A percentile compares a stretch with the other conserved stretches of the same genome.
These are phyloP conservation scores for Solenodon paradoxus DNA, from an alignment of 2,113 vertebrate species.

Conservation along the genomic window DNA sequence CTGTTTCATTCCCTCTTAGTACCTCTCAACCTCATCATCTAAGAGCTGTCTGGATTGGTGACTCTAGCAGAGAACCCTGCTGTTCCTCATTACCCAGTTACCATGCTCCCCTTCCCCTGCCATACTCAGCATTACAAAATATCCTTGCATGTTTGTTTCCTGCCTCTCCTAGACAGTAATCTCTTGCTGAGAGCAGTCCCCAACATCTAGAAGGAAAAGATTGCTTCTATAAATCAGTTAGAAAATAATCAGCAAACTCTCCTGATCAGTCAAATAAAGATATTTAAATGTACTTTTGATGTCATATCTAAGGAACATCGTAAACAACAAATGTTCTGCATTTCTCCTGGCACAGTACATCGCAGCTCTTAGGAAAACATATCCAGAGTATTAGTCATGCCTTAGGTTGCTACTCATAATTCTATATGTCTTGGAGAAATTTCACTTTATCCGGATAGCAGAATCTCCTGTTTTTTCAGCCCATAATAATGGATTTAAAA, in stretches of 20 bases:
- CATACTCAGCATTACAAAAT: neutral
- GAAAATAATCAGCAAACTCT: neutral
- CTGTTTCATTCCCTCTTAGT: neutral
- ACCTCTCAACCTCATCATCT: neutral
- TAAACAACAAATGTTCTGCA: neutral
- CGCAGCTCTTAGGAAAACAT: neutral
- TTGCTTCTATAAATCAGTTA: neutral
- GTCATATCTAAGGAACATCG: neutral
- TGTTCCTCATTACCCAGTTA: neutral
- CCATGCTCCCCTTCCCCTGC: too few species aligned
- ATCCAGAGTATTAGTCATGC: neutral
- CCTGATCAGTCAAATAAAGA: neutral
- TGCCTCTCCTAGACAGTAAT: neutral
- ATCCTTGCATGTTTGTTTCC: neutral
- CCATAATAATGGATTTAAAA: neutral
- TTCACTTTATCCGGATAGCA: neutral
- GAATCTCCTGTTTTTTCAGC: neutral
- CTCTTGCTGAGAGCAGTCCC: neutral
- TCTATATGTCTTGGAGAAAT: neutral
- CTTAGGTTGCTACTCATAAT: neutral
- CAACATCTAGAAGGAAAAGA: neutral
- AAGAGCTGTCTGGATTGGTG: neutral
- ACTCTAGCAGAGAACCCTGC: neutral
- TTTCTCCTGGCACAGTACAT: neutral
- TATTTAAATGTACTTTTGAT: neutral